A percentile compares a stretch with the other conserved stretches of the same genome.
Conservation (phyloP, 2,888 invertebrate species). For the Rhingia campestris region DNA sequence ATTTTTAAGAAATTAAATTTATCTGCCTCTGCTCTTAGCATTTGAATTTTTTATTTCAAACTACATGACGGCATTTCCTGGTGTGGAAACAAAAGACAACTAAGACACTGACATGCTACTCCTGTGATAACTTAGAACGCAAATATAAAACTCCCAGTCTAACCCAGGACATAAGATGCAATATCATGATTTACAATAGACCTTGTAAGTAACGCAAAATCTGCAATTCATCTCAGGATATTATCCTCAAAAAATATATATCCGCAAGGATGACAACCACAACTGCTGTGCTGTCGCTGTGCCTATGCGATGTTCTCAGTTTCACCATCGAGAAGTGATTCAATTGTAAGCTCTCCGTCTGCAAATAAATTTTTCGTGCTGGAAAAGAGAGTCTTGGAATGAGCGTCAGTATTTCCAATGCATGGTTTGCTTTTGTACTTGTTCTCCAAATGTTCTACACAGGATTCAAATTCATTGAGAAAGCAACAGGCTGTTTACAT, state of each 20-base stretch:
- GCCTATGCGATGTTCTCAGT: background rate
- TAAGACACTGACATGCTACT: no score
- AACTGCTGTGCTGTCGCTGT: background rate
- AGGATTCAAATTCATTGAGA: slow-evolving; percentile 41
- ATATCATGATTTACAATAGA: no score
- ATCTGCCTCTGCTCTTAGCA: no score
- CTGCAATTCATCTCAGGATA: slow-evolving; percentile 22
- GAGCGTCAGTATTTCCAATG: slow-evolving; percentile 22
- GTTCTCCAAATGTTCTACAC: slow-evolving; percentile 4
- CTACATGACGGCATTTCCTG: no score
- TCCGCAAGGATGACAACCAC: slow-evolving; percentile 7
- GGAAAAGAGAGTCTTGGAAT: slow-evolving; percentile 11
- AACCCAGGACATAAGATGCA: background rate
- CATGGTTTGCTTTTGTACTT: background rate
- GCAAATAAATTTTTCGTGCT: slow-evolving; percentile 27
- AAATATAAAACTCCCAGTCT: no score
- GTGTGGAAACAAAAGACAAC: no score
- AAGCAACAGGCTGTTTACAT: slow-evolving; percentile 34
- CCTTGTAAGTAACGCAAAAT: background rate
- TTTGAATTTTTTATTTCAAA: no score
- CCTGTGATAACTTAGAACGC: no score
- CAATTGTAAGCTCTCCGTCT: background rate
- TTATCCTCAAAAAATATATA: background rate
- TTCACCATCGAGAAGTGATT: background rate
- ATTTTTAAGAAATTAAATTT: no score